phyloP scores from a whole-genome alignment of 2,797 vertebrate genomes.

The Alca torda region DNA sequence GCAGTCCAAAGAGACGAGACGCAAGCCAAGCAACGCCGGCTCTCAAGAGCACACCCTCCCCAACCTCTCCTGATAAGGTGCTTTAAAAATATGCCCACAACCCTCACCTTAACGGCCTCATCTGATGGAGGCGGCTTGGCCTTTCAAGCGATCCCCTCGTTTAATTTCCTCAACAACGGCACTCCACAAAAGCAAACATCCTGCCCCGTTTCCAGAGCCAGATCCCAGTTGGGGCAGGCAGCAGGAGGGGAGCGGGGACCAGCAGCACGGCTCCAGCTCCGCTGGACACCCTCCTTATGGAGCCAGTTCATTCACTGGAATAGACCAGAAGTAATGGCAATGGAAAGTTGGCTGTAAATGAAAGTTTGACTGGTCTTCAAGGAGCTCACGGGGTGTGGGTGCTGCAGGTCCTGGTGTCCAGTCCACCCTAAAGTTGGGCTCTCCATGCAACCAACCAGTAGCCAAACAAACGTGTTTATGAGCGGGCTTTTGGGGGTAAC shows the following conservation, averaged over 20 bases:
- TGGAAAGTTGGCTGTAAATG: rapidly evolving
- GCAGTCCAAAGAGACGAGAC: rapidly evolving
- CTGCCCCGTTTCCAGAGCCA: neutral
- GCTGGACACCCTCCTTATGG: rapidly evolving
- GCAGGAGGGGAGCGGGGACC: rapidly evolving
- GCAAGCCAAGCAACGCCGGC: rapidly evolving
- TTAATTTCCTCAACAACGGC: conserved; percentile 37
- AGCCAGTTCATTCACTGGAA: neutral
- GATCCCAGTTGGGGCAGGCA: neutral
- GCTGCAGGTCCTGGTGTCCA: neutral
- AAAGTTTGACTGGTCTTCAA: neutral
- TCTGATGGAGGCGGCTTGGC: neutral
- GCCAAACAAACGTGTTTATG: rapidly evolving
- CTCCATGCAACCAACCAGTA: neutral
- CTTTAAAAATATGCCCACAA: neutral
- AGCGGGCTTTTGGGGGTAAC: neutral
- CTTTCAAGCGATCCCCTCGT: neutral
- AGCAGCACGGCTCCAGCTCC: neutral
- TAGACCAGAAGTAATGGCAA: rapidly evolving
- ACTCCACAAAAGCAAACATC: conserved; percentile 64
- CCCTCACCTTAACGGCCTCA: neutral
- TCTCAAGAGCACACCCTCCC: neutral
- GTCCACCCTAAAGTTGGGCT: rapidly evolving
- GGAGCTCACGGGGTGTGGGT: neutral
- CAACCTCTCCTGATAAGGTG: neutral